Base-by-base conservation (phyloP, 1,140 invertebrate species). In the Coenobita brevimanus region DNA sequence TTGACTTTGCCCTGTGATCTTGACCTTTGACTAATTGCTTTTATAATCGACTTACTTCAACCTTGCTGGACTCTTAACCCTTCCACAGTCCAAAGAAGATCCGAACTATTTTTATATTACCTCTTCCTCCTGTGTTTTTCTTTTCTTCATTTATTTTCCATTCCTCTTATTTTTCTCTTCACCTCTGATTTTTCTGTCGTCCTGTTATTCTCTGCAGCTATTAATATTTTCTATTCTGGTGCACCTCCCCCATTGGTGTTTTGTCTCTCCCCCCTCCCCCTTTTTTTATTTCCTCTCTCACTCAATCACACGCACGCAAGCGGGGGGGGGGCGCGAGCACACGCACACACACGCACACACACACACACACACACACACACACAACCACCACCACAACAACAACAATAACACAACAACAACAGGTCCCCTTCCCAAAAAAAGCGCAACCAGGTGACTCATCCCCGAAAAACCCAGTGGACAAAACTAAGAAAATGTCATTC, bases 291-390 rank as follows among this genome's bases (percentile, higher is more conserved):
- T n/a, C n/a, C n/a, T n/a, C n/a, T 13, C 54, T n/a, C 10, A 10
- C n/a, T 57, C 54, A 13, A 57, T 57, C n/a, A 57, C 10, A 33
- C 24, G 36, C 27, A 30, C 24, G 13, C 62, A 10, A 10, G 24
- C 36, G 62, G 62, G 36, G 36, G 10, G 36, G 10, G 10, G 24
- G 1, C 62, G 36, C 62, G 10, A 10, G n/a, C 54, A 57, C 54
- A 57, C 54, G n/a, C 62, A 67, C 62, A 21, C 62, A 67, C 62
- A 21, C 62, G 36, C 62, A 21, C 62, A 67, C 62, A 21, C 62
- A 67, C 62, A 21, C 62, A 2, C 62, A 67, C 62, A 67, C 62
- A 67, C 62, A 67, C 62, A 2, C 62, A 67, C 62, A 67, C 62
- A 67, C 15, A 67, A 24, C 27, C 13, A 67, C 62, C 27, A 3